Conservation (phyloP, 2,888 invertebrate genomes). For the Drosophila anceps region DNA sequence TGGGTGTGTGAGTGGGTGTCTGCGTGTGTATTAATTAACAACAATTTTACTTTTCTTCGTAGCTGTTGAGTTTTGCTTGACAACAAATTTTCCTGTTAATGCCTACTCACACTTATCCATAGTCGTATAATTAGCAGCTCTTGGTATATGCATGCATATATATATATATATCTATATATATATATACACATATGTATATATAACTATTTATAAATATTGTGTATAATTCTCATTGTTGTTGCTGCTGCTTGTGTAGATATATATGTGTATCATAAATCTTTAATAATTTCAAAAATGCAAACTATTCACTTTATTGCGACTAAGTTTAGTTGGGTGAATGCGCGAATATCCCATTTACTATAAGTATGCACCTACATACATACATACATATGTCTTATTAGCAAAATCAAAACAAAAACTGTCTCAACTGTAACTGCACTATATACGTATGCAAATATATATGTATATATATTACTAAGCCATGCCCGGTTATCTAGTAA, state of each 20-base stretch:
- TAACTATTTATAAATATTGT: constrained; percentile 61
- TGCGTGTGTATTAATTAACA: constrained; percentile 39
- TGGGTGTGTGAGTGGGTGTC: constrained; percentile 10
- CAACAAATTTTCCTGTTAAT: constrained; percentile 21
- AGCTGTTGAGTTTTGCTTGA: constrained; percentile 17
- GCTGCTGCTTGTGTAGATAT: constrained; percentile 39
- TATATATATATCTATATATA: constrained; percentile 21
- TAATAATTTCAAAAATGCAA: constrained; percentile 62
- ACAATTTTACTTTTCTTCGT: constrained; percentile 35
- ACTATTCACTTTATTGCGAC: constrained; percentile 48
- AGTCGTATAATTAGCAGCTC: constrained; percentile 50
- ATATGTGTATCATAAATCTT: constrained; percentile 43
- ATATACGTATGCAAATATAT: constrained; percentile 11
- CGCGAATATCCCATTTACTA: constrained; percentile 27
- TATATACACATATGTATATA: constrained; percentile 40
- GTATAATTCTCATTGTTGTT: constrained; percentile 45
- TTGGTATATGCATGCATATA: constrained; percentile 36
- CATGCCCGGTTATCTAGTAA: constrained; percentile 26
- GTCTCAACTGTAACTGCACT: constrained; percentile 35
- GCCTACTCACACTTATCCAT: constrained; percentile 32
- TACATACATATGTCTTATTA: constrained; percentile 18
- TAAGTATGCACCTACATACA: constrained; percentile 29
- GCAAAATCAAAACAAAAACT: constrained; percentile 27
- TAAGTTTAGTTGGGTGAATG: constrained; percentile 39
- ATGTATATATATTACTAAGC: constrained; percentile 11